phyloP scores from a whole-genome alignment of 2,797 vertebrate species.

The Syngnathus rostellatus region DNA sequence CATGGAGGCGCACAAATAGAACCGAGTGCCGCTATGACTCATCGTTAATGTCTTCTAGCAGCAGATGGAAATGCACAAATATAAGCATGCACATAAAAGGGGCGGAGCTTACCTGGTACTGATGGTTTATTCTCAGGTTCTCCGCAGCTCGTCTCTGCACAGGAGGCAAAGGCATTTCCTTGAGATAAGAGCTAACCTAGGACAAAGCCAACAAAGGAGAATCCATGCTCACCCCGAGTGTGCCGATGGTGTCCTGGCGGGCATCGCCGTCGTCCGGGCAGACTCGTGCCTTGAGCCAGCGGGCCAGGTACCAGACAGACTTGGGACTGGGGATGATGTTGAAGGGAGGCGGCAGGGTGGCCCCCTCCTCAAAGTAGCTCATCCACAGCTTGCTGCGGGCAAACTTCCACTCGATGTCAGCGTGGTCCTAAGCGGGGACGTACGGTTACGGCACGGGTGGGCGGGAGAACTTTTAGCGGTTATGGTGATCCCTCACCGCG shows the following conservation, averaged over 20 bases:
- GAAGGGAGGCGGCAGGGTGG: conserved; percentile 90
- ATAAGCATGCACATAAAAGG: conserved; percentile 15
- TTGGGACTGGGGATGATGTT: conserved; percentile 97
- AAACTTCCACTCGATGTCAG: conserved; percentile 99
- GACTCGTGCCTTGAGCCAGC: conserved; percentile 83
- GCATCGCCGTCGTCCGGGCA: conserved; percentile 79
- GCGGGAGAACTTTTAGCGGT: no score
- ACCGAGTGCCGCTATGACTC: background rate
- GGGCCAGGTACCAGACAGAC: conserved; percentile 85
- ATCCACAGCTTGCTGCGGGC: conserved; percentile 98
- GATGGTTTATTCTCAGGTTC: conserved; percentile 89
- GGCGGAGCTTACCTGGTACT: conserved; percentile 82
- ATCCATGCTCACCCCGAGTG: conserved; percentile 73
- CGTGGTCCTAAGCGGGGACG: conserved; percentile 78
- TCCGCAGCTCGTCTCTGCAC: conserved; percentile 90
- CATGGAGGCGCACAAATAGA: background rate
- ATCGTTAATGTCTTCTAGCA: conserved; percentile 1
- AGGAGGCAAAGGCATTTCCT: background rate
- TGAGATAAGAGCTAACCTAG: no score
- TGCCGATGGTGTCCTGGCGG: conserved; percentile 81
- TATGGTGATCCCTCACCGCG: conserved; percentile 69
- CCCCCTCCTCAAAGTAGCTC: conserved; percentile 99
- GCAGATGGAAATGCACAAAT: conserved; percentile 2
- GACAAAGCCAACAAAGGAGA: no score
- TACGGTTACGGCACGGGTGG: no score